These are phyloP conservation scores for Dynastes tityus DNA, from an alignment of 2,888 invertebrate genomes.

Conservation along the genomic window DNA sequence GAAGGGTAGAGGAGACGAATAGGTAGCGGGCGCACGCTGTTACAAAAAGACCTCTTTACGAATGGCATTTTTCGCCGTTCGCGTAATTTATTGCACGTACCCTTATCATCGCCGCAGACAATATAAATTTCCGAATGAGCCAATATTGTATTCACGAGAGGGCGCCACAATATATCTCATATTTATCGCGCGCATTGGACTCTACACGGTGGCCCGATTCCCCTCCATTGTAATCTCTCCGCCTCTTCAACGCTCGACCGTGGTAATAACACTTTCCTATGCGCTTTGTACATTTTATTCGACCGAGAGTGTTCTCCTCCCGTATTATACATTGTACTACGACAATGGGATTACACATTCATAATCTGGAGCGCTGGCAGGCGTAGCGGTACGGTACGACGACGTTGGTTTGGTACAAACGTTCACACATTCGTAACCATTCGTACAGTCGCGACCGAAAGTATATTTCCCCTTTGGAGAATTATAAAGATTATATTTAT, in stretches of 20 bases:
- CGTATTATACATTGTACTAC: slow-evolving; percentile 63
- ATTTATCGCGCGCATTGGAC: slow-evolving; percentile 65
- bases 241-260: slow-evolving; percentile 46
- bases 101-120: slow-evolving; percentile 69
- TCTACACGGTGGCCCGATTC: slow-evolving; percentile 38
- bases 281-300: slow-evolving; percentile 68
- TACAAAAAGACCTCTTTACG: slow-evolving; percentile 60
- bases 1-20: slow-evolving; percentile 10
- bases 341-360: slow-evolving; percentile 67
- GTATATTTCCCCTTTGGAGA: too few relatives aligned
- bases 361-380: slow-evolving; percentile 61
- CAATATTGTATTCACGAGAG: slow-evolving; percentile 66
- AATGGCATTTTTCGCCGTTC: slow-evolving; percentile 66
- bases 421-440: slow-evolving; percentile 18
- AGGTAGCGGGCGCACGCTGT: slow-evolving; percentile 19
- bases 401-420: slow-evolving; percentile 1
- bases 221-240: slow-evolving; percentile 52
- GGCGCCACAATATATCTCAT: slow-evolving; percentile 67
- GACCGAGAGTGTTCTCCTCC: slow-evolving; percentile 61
- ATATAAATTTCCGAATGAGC: slow-evolving; percentile 69
- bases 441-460: not conserved
- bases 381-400: slow-evolving; percentile 16
- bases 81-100: slow-evolving; percentile 66
- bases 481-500: too few relatives aligned
- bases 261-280: slow-evolving; percentile 68